Conservation (phyloP, 2,797 vertebrate species). For the Columba guinea region DNA sequence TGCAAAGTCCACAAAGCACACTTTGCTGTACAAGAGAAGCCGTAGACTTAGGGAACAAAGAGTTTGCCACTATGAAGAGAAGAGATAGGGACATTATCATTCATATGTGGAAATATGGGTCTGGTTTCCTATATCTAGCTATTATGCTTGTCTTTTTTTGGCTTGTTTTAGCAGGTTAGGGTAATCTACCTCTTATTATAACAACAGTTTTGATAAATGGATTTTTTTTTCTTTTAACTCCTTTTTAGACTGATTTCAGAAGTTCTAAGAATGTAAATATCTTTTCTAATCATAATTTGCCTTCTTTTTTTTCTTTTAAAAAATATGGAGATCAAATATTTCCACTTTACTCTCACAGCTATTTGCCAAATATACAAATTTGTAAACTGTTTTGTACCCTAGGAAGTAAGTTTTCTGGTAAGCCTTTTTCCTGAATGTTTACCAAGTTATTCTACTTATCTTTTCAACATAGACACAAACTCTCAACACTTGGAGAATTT, state of each 20-base stretch:
- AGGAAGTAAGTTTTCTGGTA: neutral
- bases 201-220: neutral
- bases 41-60: neutral
- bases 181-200: neutral
- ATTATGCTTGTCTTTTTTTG: neutral
- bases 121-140: neutral
- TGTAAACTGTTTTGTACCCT: neutral
- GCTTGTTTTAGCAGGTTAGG: neutral
- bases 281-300: neutral
- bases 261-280: neutral
- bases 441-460: neutral
- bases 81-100: neutral
- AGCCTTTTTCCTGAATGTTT: neutral
- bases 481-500: neutral
- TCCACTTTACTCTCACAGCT: neutral
- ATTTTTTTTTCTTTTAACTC: neutral
- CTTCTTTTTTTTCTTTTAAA: neutral
- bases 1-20: neutral
- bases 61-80: neutral
- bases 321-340: neutral
- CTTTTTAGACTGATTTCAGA: neutral
- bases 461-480: neutral
- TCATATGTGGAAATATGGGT: neutral
- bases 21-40: neutral
- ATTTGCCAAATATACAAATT: neutral